Conservation (phyloP, 2,888 invertebrate genomes). For the Drymonia ruficornis region DNA sequence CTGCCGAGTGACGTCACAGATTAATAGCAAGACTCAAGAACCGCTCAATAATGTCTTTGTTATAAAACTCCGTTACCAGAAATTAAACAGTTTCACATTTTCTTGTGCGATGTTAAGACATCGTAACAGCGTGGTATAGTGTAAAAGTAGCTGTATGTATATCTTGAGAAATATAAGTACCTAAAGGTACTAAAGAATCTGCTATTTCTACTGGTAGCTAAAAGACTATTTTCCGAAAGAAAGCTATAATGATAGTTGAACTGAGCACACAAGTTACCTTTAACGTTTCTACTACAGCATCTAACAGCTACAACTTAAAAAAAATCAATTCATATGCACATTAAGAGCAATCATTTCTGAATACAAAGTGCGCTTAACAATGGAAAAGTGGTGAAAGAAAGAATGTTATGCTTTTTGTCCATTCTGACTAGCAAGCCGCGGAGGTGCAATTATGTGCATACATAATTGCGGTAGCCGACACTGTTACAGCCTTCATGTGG, state of each 20-base stretch:
- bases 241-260: too few species aligned
- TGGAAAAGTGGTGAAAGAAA: conserved; percentile 12
- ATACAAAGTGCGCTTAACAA: conserved; percentile 21
- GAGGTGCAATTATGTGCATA: conserved; percentile 24
- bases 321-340: conserved; percentile 3
- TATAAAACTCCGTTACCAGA: conserved; percentile 16
- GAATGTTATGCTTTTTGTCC: conserved; percentile 20
- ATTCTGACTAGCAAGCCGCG: conserved; percentile 12
- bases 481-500: conserved; percentile 11
- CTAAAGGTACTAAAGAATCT: too few species aligned
- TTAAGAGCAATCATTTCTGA: conserved; percentile 16
- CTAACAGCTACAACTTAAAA: too few species aligned
- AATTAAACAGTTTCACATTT: neutral
- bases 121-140: neutral
- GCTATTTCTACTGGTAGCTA: too few species aligned
- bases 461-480: conserved; percentile 6
- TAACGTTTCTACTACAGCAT: too few species aligned
- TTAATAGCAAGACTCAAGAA: conserved; percentile 20
- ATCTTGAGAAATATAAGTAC: too few species aligned
- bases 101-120: neutral
- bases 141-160: neutral
- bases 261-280: too few species aligned
- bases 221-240: too few species aligned
- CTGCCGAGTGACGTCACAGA: conserved; percentile 16
- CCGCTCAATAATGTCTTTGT: conserved; percentile 26